phyloP scores from a whole-genome alignment of 1,140 invertebrate species.

The Aphaenogaster ashmeadi region DNA sequence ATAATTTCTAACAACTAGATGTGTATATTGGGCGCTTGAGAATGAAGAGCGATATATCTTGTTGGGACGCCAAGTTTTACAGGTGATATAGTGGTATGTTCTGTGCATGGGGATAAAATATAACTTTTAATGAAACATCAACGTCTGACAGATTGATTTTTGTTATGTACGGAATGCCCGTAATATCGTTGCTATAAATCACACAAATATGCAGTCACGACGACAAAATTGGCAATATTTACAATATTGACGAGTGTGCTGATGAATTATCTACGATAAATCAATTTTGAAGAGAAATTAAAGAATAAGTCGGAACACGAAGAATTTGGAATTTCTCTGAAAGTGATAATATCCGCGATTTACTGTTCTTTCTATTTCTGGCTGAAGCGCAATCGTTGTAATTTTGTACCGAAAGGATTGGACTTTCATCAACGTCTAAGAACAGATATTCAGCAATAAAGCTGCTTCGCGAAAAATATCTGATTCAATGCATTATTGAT shows the following conservation, averaged over 20 bases:
- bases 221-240: conserved; percentile 48
- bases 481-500: neutral
- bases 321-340: conserved; percentile 5
- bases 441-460: conserved; percentile 21
- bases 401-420: conserved; percentile 43
- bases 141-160: conserved; percentile 35
- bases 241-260: conserved; percentile 12
- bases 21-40: neutral
- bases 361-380: conserved; percentile 43
- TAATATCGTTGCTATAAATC: conserved; percentile 59
- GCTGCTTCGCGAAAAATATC: conserved; percentile 2
- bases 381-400: conserved; percentile 16
- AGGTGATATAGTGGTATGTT: conserved; percentile 19
- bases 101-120: conserved; percentile 33
- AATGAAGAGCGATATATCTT: conserved; percentile 45
- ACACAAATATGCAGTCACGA: conserved; percentile 36
- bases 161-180: conserved; percentile 18
- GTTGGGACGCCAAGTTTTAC: conserved; percentile 13
- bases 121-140: conserved; percentile 66
- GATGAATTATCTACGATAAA: conserved; percentile 30
- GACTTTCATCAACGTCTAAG: conserved; percentile 38
- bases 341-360: conserved; percentile 40
- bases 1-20: conserved; percentile 44
- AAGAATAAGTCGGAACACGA: neutral
- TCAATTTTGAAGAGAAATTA: neutral